Evolutionary conservation across 2,113 vertebrate genomes (phyloP), one percentile per base, ranked within the genome.

Genomic region (Xenopus borealis): DNA sequence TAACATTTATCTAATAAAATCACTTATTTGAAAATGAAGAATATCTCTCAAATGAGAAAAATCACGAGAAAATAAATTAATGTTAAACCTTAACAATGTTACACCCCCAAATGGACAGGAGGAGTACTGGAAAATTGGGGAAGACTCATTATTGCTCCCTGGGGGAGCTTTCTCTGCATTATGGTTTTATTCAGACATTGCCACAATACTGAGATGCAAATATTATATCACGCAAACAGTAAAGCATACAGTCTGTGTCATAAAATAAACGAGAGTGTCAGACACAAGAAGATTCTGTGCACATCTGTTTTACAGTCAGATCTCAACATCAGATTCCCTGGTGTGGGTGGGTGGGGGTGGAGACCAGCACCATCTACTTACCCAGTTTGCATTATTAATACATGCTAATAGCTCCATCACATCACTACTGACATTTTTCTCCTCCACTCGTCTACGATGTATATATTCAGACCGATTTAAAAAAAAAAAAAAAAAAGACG

Each of bases 371-470:
- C 76, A 86, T 83, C 86, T 89, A 91, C 92, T 94, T 89, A 92
- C 88, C 90, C 83, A 55, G 78, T 83, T 83, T 90, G 90, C 90
- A 90, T 93, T 92, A 93, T 92, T 94, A 92, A 94, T 90, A 91
- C 90, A 88, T 89, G 90, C 86, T 93, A 95, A 95, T 91, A 91
- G 92, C 83, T 83, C 90, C 89, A 89, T 91, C 88, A 91, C 87
- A 90, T 81, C 59, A 79, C 87, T 78, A 89, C 83, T 76, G 85
- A 83, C 85, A 79, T 79, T 83, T 27, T 83, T 85, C 79, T 85
- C 79, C 81, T 83, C 46, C 46, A n/a, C 76, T 71, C 77, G 81
- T 85, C 81, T 89, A 88, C 82, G 84, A 84, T 81, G 71, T 83
- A 85, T 86, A 88, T 86, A 72, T 18, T 80, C 78, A 78, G 87